Percentiles rank a stretch among this genome's conserved stretches.
Conservation (phyloP, 1,140 invertebrate species). For the Papilio polyxenes region DNA sequence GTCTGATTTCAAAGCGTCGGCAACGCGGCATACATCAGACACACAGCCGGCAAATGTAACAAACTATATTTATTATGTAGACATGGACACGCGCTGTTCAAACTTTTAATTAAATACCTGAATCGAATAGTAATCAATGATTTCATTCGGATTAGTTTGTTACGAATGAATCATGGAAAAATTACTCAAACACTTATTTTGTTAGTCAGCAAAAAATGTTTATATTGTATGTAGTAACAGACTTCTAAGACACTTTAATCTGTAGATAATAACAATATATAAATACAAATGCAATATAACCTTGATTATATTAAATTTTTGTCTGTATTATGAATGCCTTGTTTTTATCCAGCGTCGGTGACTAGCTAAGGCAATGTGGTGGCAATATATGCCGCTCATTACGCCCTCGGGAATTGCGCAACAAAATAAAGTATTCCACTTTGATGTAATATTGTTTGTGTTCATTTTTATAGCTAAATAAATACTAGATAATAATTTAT, state of each 20-base stretch:
- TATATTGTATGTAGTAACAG: not conserved
- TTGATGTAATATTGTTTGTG: not conserved
- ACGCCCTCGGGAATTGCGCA: not conserved
- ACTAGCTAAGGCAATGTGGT: conserved; percentile 7
- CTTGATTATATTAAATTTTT: not conserved
- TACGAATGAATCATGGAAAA: too few relatives aligned
- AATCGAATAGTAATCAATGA: not conserved
- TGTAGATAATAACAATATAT: too few relatives aligned
- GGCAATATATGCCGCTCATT: not conserved
- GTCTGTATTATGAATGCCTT: not conserved
- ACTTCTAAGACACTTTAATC: not conserved
- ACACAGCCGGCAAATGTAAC: not conserved
- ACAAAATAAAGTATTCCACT: not conserved
- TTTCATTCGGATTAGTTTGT: too few relatives aligned
- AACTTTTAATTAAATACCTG: conserved; percentile 8
- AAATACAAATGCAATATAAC: not conserved
- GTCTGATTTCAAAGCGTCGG: too few relatives aligned
- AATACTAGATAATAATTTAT: not conserved
- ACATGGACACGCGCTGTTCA: not conserved
- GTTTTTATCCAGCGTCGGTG: not conserved
- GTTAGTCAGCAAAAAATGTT: not conserved
- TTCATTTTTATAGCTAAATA: not conserved
- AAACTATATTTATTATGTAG: not conserved
- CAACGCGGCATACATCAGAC: not conserved
- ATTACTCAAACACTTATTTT: not conserved